Base-by-base conservation (phyloP, 2,113 vertebrate genomes). In the Tragelaphus buxtoni region DNA sequence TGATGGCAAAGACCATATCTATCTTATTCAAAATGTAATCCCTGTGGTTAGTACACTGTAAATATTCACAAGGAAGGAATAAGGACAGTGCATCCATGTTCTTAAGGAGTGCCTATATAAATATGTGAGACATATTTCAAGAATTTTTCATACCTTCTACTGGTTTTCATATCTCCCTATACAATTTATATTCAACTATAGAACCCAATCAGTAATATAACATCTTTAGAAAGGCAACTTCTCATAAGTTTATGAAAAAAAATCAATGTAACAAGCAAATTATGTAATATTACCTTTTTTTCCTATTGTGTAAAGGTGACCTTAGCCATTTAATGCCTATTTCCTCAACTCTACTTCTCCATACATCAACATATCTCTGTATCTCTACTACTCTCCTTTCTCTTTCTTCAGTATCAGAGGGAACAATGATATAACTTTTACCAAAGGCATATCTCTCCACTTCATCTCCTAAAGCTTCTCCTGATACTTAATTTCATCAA, bases 41-140 rank as follows among this genome's bases (percentile, higher is more conserved):
- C 65, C 45, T 76, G 17, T 51, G 42, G 17, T 30, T 61, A 74
- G 42, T 17, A 63, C 16, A 51, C 30, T 76, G 35, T 81, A 97
- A 95, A 91, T 97, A 96, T 94, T 91, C 76, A 95, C 13, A 69
- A 85, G 45, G 30, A 91, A 95, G 8, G 26, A 87, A 85, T 39
- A 76, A 55, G 11, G n/a, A 56, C 39, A 56, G 20, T 26, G 4
- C 4, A 35, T 12, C n/a, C 47, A 42, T 58, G 13, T 53, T 55
- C 26, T 7, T 11, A 58, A 63, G 35, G 26, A 0, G 2, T 12
- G 6, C 30, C 30, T 3, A 42, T n/a, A 12, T 63, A 69, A 69
- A 49, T 39, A 26, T 51, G 5, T 72, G 86, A 49, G 65, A 39
- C 3, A n/a, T 11, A 63, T 16, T 61, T 88, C 42, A 88, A 88